phyloP scores from a whole-genome alignment of 1,140 invertebrate genomes.

The Campodea augens region DNA sequence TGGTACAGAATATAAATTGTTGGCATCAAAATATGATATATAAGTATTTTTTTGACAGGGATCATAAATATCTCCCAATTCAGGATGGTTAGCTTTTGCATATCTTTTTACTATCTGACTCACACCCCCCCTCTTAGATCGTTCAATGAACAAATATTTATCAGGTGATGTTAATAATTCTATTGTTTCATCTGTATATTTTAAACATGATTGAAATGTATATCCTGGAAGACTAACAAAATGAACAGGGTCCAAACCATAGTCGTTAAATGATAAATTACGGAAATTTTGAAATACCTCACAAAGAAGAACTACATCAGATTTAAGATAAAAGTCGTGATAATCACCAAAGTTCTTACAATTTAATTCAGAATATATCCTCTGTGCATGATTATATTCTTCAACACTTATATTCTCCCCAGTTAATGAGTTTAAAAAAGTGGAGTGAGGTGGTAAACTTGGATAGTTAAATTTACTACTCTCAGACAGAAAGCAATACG shows the following conservation, averaged over 20 bases:
- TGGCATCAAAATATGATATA: conserved; percentile 13
- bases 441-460: too few species aligned
- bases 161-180: conserved; percentile 17
- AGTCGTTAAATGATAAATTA: conserved; percentile 12
- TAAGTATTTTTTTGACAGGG: conserved; percentile 10
- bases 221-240: conserved; percentile 15
- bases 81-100: conserved; percentile 15
- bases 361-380: conserved; percentile 8
- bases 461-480: too few species aligned
- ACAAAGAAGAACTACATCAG: conserved; percentile 14
- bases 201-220: conserved; percentile 14
- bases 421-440: background rate
- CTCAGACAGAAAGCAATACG: too few species aligned
- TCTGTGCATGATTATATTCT: conserved; percentile 8
- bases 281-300: conserved; percentile 18
- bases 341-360: conserved; percentile 11
- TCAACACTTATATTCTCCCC: background rate
- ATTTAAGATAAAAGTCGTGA: conserved; percentile 10
- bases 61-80: conserved; percentile 12
- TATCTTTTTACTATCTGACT: conserved; percentile 13
- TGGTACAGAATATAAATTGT: conserved; percentile 16
- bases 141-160: conserved; percentile 16
- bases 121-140: conserved; percentile 12
- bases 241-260: conserved; percentile 14
- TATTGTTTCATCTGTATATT: conserved; percentile 14